Percentiles rank a stretch among this genome's conserved stretches.
Conservation (phyloP, 1,140 invertebrate genomes). For the Drosophila sechellia region DNA sequence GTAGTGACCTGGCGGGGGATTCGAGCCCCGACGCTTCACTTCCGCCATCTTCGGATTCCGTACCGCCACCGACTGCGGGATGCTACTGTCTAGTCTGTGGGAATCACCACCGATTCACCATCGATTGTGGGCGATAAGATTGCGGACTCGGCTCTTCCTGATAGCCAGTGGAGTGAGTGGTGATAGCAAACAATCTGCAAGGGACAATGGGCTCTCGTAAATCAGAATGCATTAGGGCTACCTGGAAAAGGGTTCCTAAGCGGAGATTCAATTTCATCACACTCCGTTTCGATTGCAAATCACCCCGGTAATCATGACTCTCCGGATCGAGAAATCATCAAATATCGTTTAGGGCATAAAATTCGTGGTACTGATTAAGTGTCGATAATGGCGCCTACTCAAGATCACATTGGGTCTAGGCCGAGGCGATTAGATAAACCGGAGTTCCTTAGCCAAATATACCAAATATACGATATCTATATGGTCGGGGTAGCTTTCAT, state of each 20-base stretch:
- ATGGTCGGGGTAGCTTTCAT: conserved; percentile 5
- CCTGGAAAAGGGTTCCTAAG: background rate
- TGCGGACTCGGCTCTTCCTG: conserved; percentile 5
- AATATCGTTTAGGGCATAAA: conserved; percentile 48
- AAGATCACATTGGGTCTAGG: conserved; percentile 52
- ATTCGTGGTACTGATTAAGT: conserved; percentile 57
- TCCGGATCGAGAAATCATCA: conserved; percentile 12
- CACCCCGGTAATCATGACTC: conserved; percentile 54
- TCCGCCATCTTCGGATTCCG: conserved; percentile 39
- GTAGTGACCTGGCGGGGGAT: conserved; percentile 52
- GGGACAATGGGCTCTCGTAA: background rate
- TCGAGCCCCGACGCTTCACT: conserved; percentile 46
- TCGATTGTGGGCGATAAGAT: conserved; percentile 41
- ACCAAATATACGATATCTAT: conserved; percentile 32
- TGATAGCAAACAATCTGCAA: conserved; percentile 6
- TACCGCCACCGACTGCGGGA: background rate
- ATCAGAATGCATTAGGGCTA: conserved; percentile 1
- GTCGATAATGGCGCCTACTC: conserved; percentile 32
- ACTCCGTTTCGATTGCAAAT: conserved; percentile 1
- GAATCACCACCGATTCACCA: conserved; percentile 4
- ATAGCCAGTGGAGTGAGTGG: background rate
- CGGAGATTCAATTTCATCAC: conserved; percentile 18
- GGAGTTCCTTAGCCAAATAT: conserved; percentile 15
- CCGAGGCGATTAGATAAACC: conserved; percentile 61
- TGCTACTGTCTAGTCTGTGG: conserved; percentile 36